Evolutionary conservation across 2,113 vertebrate species (phyloP).

Genomic region (Crotalus viridis): DNA sequence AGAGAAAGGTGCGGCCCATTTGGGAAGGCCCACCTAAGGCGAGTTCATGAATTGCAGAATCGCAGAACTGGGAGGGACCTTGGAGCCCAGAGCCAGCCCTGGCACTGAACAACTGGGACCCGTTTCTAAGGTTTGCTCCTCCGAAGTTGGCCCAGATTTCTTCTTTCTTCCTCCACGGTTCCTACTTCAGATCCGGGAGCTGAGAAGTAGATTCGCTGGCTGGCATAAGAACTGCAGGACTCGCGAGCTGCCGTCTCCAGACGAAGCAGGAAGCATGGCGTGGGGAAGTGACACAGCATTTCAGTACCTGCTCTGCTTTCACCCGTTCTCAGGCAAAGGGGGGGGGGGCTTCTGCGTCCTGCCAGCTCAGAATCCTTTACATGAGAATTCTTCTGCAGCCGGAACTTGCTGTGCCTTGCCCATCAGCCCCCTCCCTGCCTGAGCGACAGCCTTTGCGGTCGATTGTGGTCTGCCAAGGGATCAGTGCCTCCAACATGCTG

Average conservation of each 20-base stretch:
- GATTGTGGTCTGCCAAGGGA: no score
- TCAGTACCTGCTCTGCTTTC: background rate
- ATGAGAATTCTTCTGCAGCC: background rate
- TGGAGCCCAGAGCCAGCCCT: no score
- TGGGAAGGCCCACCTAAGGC: no score
- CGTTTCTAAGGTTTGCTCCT: background rate
- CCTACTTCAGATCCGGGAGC: background rate
- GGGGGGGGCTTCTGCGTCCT: background rate
- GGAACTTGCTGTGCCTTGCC: no score
- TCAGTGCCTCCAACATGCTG: background rate
- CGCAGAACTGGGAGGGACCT: no score
- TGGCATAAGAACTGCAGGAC: no score
- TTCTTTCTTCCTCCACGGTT: no score
- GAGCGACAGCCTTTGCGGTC: no score
- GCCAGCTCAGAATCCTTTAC: background rate
- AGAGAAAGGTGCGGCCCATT: no score
- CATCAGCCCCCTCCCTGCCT: no score
- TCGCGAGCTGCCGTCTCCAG: background rate
- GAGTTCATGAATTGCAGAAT: no score
- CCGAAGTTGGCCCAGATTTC: background rate
- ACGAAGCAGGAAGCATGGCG: background rate
- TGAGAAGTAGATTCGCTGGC: background rate
- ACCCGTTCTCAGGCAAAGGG: background rate
- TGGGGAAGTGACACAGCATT: background rate
- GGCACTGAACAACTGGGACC: background rate